A percentile compares a stretch with the other conserved stretches of the same genome.
phyloP scores from a whole-genome alignment of 2,888 invertebrate genomes.

The Litoditis marina region DNA sequence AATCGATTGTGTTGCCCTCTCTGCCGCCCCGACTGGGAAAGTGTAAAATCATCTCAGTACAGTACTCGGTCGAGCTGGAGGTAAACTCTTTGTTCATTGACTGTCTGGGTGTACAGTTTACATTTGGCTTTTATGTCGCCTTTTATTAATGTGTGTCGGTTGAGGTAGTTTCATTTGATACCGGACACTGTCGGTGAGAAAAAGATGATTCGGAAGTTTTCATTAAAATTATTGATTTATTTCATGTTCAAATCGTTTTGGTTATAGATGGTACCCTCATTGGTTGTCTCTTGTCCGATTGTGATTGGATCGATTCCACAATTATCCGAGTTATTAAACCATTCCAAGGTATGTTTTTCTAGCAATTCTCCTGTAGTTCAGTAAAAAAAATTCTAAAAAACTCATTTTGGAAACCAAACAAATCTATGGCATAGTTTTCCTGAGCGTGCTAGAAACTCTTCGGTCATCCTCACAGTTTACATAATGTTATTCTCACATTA shows the following conservation, averaged over 20 bases:
- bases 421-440: conserved; percentile 16
- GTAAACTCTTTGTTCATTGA: conserved; percentile 20
- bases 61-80: conserved; percentile 56
- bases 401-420: background rate
- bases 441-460: conserved; percentile 7
- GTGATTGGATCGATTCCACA: conserved; percentile 60
- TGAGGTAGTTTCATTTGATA: background rate
- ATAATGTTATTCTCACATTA: background rate
- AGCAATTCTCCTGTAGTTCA: too few relatives aligned
- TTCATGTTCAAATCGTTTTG: too few relatives aligned
- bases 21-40: conserved; percentile 55
- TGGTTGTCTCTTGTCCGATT: conserved; percentile 46
- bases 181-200: background rate
- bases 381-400: too few relatives aligned
- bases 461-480: too few relatives aligned
- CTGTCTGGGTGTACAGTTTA: too few relatives aligned
- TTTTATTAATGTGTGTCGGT: too few relatives aligned
- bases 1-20: conserved; percentile 50
- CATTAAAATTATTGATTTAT: too few relatives aligned
- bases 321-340: conserved; percentile 46
- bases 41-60: conserved; percentile 57
- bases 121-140: too few relatives aligned
- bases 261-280: conserved; percentile 42
- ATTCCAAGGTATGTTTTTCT: conserved; percentile 29
- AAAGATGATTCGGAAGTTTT: background rate